Percentiles rank a stretch among this genome's conserved stretches.
Evolutionary conservation across 2,113 vertebrate species (phyloP).

Genomic region (Dascyllus trimaculatus): DNA sequence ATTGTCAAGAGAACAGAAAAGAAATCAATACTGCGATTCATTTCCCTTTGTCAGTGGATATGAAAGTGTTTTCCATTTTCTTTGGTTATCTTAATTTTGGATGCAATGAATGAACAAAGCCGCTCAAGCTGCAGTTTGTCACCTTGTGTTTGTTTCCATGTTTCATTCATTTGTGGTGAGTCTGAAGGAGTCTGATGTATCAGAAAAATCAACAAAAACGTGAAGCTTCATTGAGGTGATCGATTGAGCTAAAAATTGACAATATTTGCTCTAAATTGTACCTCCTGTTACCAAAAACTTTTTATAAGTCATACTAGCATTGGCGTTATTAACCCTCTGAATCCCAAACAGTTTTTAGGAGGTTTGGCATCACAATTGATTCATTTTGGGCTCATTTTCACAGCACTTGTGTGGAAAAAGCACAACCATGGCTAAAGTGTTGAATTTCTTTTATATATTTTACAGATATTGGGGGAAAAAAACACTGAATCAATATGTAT

Average conservation of each 20-base stretch:
- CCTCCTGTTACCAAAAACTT: not conserved
- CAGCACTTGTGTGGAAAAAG: no score
- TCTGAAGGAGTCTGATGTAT: constrained; percentile 6
- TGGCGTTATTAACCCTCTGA: no score
- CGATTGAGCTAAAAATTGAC: not conserved
- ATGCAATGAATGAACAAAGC: not conserved
- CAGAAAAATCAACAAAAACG: constrained; percentile 1
- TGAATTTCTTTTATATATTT: no score
- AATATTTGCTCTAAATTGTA: not conserved
- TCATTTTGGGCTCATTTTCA: no score
- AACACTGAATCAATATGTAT: no score
- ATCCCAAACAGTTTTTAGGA: no score
- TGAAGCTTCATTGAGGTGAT: not conserved
- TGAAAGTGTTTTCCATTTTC: not conserved
- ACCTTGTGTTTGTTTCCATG: constrained; percentile 4
- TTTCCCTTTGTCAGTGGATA: constrained; percentile 15
- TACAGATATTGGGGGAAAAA: no score
- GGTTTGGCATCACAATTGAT: no score
- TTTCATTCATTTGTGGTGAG: not conserved
- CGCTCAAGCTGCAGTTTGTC: not conserved
- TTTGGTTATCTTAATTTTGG: not conserved
- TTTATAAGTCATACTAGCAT: no score
- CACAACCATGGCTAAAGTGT: no score
- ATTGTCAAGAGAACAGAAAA: constrained; percentile 2
- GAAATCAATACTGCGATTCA: constrained; percentile 15